Evolutionary conservation across 2,113 vertebrate genomes (phyloP), one percentile per base, ranked within the genome.

Genomic region (Arizona elegans): DNA sequence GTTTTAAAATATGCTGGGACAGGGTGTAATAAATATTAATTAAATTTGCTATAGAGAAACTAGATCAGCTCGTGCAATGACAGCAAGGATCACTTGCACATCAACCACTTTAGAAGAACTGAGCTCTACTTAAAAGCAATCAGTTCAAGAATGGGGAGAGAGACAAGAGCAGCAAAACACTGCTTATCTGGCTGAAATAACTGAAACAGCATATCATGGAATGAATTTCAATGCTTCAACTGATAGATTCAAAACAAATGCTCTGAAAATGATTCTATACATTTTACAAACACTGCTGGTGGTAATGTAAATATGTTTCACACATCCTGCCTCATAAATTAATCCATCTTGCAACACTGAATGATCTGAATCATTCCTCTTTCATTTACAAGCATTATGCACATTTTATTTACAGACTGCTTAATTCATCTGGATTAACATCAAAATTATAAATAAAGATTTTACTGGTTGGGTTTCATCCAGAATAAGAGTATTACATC

Each of bases 1-100:
- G 8, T 33, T 93, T 93, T 93, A 88, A 91, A 94, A 95, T 94
- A 9, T 90, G 90, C 29, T 11, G 29, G 94, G 85, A 91, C 29
- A 70, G 86, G 65, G 1, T 62, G 90, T 33, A 88, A 19, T 29
- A 86, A 43, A 75, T 33, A 11, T 70, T 54, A 55, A 50, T 65
- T 24, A 75, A 53, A 56, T 91, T 54, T 92, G 88, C 93, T 38
- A 81, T 53, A 88, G 85, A 43, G 50, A 24, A 24, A 88, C 86
- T 93, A 43, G 52, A 19, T 19, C 70, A 50, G 24, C 43, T 87
- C 86, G 59, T 8, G 43, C 4, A 43, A 90, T 87, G 70, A 65
- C 58, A 53, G 33, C 2, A 8, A 89, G 81, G 52, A 55, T 52
- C 89, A 92, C 43, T 50, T 53, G 54, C 12, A 62, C 0, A 0